Percentiles rank a stretch among this genome's conserved stretches.
These are phyloP conservation scores for Thunnus albacares DNA, from an alignment of 2,797 vertebrate genomes.

Conservation along the genomic window DNA sequence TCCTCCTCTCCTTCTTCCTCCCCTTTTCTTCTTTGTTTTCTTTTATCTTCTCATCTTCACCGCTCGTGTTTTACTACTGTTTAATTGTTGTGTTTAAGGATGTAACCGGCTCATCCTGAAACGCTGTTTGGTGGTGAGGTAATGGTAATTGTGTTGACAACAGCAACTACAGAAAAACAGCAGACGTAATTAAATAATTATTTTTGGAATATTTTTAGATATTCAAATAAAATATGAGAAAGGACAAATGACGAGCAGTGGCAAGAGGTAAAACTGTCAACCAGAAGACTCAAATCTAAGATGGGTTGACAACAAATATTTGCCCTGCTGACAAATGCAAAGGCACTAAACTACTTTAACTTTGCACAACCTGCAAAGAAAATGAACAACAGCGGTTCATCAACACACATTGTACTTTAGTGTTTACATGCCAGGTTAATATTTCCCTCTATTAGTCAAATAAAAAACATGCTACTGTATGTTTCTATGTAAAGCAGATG, in stretches of 20 bases:
- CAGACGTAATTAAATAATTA: constrained; percentile 23
- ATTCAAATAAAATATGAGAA: constrained; percentile 24
- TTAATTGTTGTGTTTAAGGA: constrained; percentile 36
- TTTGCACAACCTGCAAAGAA: constrained; percentile 8
- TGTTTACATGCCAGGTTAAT: background rate
- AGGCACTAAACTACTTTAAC: constrained; percentile 16
- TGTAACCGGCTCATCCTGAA: constrained; percentile 24
- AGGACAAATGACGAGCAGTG: constrained; percentile 12
- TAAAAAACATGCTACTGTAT: background rate
- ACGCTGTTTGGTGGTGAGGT: constrained; percentile 8
- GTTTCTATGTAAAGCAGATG: constrained; percentile 6
- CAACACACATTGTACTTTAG: background rate
- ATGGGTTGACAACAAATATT: background rate
- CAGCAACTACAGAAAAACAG: constrained; percentile 15
- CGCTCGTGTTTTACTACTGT: constrained; percentile 13
- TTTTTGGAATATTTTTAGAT: constrained; percentile 31
- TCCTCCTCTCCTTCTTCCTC: constrained; percentile 13
- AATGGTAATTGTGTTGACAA: constrained; percentile 18
- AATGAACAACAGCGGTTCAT: background rate
- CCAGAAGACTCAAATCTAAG: background rate
- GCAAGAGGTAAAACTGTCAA: constrained; percentile 3
- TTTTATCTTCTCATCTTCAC: constrained; percentile 29
- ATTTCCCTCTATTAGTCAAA: background rate
- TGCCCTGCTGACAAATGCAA: background rate
- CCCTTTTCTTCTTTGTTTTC: constrained; percentile 40